phyloP scores from a whole-genome alignment of 2,113 vertebrate genomes.

The Chauna torquata region DNA sequence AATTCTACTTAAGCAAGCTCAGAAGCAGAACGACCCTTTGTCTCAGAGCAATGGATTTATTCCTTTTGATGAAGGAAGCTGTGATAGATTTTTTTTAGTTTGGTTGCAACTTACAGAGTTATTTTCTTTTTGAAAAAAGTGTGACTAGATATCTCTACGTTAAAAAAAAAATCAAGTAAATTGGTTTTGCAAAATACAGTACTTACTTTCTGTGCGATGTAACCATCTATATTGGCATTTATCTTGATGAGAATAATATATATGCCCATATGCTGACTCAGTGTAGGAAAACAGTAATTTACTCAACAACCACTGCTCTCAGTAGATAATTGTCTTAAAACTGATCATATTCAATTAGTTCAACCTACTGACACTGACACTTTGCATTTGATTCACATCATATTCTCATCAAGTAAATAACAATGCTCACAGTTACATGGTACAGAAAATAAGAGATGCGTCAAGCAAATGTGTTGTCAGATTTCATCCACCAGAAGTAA shows the following conservation, averaged over 20 bases:
- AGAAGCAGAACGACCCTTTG: not conserved
- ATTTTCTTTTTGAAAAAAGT: not conserved
- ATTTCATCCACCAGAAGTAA: slow-evolving; percentile 29
- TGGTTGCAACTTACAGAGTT: not conserved
- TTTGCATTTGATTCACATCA: not conserved
- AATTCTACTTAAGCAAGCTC: not conserved
- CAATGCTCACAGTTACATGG: not conserved
- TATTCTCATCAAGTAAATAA: not conserved
- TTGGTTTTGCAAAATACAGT: not conserved
- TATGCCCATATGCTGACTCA: not conserved
- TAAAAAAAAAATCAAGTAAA: not conserved
- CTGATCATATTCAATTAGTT: not conserved
- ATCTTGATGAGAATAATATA: not conserved
- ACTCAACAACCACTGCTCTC: not conserved
- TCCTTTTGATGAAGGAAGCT: not conserved
- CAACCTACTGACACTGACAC: not conserved
- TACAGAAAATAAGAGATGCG: not conserved
- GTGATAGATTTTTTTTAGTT: not conserved
- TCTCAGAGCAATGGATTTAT: not conserved
- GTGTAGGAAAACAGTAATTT: not conserved
- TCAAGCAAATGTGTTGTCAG: not conserved
- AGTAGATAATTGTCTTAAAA: not conserved
- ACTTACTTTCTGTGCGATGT: not conserved
- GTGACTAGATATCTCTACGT: not conserved
- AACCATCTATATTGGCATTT: not conserved